Evolutionary conservation across 1,140 invertebrate species (phyloP).

Genomic region (Adoxophyes honmai): DNA sequence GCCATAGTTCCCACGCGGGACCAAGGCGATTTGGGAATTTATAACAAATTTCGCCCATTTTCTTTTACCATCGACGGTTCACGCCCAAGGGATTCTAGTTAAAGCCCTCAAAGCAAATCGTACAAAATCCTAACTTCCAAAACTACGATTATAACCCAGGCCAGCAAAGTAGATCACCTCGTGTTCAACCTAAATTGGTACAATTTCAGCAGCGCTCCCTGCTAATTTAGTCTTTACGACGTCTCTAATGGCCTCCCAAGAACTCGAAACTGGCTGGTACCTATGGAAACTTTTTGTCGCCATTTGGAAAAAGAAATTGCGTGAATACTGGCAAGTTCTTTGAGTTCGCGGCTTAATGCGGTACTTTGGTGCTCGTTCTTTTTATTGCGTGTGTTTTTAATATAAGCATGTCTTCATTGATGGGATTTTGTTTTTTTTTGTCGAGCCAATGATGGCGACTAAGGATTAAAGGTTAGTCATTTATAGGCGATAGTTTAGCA

Average conservation of each 20-base stretch:
- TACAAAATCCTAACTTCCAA: not conserved
- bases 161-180: not conserved
- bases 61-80: too few species aligned
- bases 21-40: too few species aligned
- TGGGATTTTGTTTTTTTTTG: too few species aligned
- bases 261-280: not conserved
- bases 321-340: not conserved
- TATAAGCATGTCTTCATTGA: too few species aligned
- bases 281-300: not conserved
- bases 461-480: too few species aligned
- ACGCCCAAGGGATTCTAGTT: too few species aligned
- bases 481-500: too few species aligned
- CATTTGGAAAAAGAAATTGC: not conserved
- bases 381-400: too few species aligned
- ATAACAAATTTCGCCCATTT: too few species aligned
- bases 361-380: not conserved
- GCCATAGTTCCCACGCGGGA: too few species aligned
- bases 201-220: not conserved
- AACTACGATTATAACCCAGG: not conserved
- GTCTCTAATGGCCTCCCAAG: conserved; percentile 3
- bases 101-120: too few species aligned
- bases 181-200: conserved; percentile 5
- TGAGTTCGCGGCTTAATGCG: not conserved
- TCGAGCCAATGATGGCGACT: too few species aligned
- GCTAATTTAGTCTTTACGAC: conserved; percentile 14